phyloP scores from a whole-genome alignment of 2,113 vertebrate species.

The Apistogramma diplotaenia region DNA sequence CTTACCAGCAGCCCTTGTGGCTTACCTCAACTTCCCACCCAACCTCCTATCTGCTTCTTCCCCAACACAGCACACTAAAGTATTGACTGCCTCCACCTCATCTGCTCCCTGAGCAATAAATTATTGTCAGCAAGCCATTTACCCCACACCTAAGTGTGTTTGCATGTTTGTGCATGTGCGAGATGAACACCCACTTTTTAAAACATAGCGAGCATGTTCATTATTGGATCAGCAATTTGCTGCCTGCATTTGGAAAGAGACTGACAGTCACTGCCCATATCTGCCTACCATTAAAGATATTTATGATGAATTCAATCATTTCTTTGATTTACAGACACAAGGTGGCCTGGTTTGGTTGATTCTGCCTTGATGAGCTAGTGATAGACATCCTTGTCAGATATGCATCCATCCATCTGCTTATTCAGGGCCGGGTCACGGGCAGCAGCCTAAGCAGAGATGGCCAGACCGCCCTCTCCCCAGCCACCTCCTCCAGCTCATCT shows the following conservation, averaged over 20 bases:
- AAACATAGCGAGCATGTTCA: background rate
- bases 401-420: too few relatives aligned
- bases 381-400: background rate
- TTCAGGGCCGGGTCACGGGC: too few relatives aligned
- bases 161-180: background rate
- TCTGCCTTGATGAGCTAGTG: background rate
- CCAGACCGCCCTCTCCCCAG: too few relatives aligned
- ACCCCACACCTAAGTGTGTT: constrained; percentile 35
- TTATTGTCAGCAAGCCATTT: constrained; percentile 65
- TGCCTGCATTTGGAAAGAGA: background rate
- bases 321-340: background rate
- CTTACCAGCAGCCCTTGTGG: constrained; percentile 67
- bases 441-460: too few relatives aligned
- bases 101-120: constrained; percentile 61
- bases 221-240: constrained; percentile 19
- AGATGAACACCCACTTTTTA: background rate
- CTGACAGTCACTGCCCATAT: background rate
- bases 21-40: constrained; percentile 64
- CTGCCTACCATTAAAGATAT: constrained; percentile 11
- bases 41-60: constrained; percentile 25
- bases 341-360: background rate
- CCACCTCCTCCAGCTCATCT: too few relatives aligned
- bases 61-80: constrained; percentile 54
- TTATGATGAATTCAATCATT: constrained; percentile 5
- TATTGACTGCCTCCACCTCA: constrained; percentile 65